A percentile compares a stretch with the other conserved stretches of the same genome.
Conservation (phyloP, 2,797 vertebrate species). For the Pagetopsis macropterus region DNA sequence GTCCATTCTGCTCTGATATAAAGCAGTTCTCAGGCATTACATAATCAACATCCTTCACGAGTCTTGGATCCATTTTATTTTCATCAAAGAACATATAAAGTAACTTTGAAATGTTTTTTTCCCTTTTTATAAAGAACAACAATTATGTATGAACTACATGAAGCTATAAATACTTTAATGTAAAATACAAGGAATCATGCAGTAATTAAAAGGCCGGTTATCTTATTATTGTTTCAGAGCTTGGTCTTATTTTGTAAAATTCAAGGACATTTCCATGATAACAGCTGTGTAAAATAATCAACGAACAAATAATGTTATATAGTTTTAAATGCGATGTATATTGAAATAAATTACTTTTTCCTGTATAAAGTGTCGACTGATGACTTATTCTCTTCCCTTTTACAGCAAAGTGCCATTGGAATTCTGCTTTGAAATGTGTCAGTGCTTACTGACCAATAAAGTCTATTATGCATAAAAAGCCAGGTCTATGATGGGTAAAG, state of each 20-base stretch:
- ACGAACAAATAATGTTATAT: conserved; percentile 87
- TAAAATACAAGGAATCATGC: conserved; percentile 78
- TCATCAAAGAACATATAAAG: conserved; percentile 72
- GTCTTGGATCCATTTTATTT: conserved; percentile 85
- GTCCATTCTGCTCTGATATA: conserved; percentile 73
- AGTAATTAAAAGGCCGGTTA: conserved; percentile 84
- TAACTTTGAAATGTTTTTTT: conserved; percentile 74
- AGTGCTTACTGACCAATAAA: background rate
- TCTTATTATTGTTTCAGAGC: conserved; percentile 88
- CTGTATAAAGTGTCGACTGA: conserved; percentile 69
- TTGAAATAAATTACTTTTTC: conserved; percentile 85
- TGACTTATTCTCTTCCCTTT: conserved; percentile 22
- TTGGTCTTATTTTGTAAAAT: conserved; percentile 94
- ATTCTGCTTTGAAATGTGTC: conserved; percentile 17
- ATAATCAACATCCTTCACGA: conserved; percentile 84
- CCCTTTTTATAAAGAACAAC: conserved; percentile 90
- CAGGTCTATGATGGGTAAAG: background rate
- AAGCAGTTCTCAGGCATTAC: conserved; percentile 93
- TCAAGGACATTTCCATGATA: conserved; percentile 74
- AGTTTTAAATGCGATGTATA: conserved; percentile 90
- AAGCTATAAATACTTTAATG: conserved; percentile 81
- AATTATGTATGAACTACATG: conserved; percentile 70
- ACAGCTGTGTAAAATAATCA: conserved; percentile 79
- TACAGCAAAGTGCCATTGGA: background rate
- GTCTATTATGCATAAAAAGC: background rate